phyloP scores from a whole-genome alignment of 2,797 vertebrate species.

The Lagocephalus sceleratus region DNA sequence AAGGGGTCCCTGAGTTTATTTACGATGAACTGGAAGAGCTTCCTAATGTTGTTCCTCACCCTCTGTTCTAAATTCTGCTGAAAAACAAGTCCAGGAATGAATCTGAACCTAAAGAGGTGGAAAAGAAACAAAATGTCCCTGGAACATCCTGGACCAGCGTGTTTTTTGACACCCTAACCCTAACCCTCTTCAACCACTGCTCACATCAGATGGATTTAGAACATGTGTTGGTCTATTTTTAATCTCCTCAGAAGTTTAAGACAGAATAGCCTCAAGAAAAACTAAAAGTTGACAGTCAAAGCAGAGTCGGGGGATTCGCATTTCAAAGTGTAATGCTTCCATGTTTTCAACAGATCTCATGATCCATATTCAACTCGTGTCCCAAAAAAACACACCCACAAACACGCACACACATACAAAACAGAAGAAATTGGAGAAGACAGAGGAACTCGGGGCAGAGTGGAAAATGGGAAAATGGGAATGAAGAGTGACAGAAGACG shows the following conservation, averaged over 20 bases:
- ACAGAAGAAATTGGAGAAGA: conserved; percentile 25
- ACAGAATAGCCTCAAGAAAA: too few relatives aligned
- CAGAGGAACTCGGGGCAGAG: conserved; percentile 19
- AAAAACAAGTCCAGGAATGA: too few relatives aligned
- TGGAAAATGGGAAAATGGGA: conserved; percentile 24
- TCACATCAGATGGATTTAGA: too few relatives aligned
- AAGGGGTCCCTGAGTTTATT: too few relatives aligned
- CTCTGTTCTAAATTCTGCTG: too few relatives aligned
- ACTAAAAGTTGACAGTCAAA: background rate
- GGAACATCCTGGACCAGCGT: too few relatives aligned
- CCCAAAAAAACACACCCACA: background rate
- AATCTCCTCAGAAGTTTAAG: background rate
- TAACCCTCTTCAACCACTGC: too few relatives aligned
- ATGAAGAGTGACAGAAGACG: conserved; percentile 37
- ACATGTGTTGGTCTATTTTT: conserved; percentile 3
- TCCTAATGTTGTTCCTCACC: too few relatives aligned
- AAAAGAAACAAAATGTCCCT: too few relatives aligned
- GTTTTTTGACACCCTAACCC: too few relatives aligned
- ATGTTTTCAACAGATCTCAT: conserved; percentile 31
- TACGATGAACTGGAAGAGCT: too few relatives aligned
- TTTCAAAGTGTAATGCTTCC: conserved; percentile 18
- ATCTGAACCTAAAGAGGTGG: too few relatives aligned
- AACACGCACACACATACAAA: background rate
- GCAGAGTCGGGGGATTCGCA: background rate
- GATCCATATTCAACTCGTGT: conserved; percentile 20